Conservation (phyloP, 2,797 vertebrate species). For the Avahi laniger region DNA sequence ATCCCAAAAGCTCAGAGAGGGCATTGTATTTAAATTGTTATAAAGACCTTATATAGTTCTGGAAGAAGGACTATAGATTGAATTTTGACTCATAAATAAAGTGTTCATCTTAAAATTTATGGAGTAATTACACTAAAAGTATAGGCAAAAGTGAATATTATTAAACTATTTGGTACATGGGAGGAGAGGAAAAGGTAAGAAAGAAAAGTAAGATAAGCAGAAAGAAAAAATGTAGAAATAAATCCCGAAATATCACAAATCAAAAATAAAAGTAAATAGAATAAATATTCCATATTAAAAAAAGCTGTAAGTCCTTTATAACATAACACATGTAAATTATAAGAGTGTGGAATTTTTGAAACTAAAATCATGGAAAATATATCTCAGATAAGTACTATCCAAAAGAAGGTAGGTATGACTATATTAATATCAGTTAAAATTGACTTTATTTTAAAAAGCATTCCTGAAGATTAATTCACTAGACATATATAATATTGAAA, state of each 20-base stretch:
- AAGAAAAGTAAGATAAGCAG: neutral
- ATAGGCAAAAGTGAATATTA: neutral
- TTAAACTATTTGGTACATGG: neutral
- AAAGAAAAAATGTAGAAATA: neutral
- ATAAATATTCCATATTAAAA: neutral
- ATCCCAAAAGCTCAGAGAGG: neutral
- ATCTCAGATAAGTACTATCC: neutral
- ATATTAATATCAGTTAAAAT: neutral
- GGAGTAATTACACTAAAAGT: neutral
- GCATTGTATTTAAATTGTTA: neutral
- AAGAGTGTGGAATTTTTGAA: neutral
- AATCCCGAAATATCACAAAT: neutral
- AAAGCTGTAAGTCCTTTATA: neutral
- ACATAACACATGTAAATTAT: neutral
- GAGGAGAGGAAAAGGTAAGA: neutral
- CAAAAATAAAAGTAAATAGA: neutral
- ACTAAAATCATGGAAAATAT: neutral
- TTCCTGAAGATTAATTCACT: neutral
- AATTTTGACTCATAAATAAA: neutral
- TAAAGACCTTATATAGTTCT: neutral
- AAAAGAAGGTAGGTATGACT: neutral
- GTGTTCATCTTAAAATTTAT: neutral
- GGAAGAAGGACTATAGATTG: neutral
- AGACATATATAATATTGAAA: neutral
- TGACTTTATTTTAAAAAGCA: neutral